Percentiles rank a stretch among this genome's conserved stretches.
Evolutionary conservation across 2,797 vertebrate genomes (phyloP).

Genomic region (Chloroceryle amazona): DNA sequence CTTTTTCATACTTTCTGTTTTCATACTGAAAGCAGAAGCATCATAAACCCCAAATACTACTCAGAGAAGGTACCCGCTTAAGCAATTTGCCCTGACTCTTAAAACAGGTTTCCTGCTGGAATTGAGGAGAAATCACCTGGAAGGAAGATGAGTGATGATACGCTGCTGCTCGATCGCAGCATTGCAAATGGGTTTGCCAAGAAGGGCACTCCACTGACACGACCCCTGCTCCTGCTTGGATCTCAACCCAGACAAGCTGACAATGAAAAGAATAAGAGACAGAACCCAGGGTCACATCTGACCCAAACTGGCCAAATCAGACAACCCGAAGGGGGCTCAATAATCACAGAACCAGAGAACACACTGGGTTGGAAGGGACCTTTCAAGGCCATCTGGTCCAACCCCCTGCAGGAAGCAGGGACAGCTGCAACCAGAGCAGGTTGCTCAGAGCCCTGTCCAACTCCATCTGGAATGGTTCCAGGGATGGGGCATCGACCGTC

Average conservation of each 20-base stretch:
- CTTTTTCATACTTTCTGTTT: not conserved
- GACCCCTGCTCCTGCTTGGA: not conserved
- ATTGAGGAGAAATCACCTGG: not conserved
- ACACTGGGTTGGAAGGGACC: too few relatives aligned
- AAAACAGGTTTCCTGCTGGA: not conserved
- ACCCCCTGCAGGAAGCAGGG: too few relatives aligned
- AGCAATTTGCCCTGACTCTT: not conserved
- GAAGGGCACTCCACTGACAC: not conserved
- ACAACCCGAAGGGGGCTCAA: not conserved
- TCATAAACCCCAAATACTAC: not conserved
- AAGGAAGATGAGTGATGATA: not conserved
- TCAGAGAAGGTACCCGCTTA: not conserved
- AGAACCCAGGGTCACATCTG: not conserved
- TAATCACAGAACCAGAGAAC: too few relatives aligned
- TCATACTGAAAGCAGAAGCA: not conserved
- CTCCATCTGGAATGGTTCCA: too few relatives aligned
- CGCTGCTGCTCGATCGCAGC: accelerated
- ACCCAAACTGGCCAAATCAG: not conserved
- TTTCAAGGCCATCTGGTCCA: too few relatives aligned
- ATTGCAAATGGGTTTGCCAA: not conserved
- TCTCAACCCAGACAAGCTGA: not conserved
- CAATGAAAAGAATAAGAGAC: not conserved
- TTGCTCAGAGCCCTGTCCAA: too few relatives aligned
- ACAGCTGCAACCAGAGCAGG: too few relatives aligned
- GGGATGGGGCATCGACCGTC: too few relatives aligned